Evolutionary conservation across 2,888 invertebrate genomes (phyloP), one percentile per base, ranked within the genome.

Genomic region (Drosophila eohydei): DNA sequence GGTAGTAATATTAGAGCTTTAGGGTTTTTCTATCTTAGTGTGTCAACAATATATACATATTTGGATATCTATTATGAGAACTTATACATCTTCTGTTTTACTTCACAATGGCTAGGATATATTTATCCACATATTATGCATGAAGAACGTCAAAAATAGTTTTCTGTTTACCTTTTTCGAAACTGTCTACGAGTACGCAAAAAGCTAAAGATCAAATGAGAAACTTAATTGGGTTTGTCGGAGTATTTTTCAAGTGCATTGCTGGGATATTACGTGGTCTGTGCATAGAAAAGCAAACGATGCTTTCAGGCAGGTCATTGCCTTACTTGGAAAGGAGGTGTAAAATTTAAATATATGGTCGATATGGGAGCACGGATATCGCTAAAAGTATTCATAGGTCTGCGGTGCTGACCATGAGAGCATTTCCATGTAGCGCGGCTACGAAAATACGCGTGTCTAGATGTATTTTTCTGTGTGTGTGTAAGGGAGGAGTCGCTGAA

Each of bases 161-260:
- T 78, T 78, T 56, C 44, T 14, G 21, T 38, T 34, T 41, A 38
- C 48, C 28, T 59, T 44, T 55, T 44, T 32, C 3, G 8, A 26
- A n/a, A 14, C 8, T 46, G 40, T 36, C 61, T 44, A 36, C 26
- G 26, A 44, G 34, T 30, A n/a, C 41, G 30, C 56, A 61, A 51
- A 36, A 51, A 65, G 51, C 61, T 69, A 74, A 73, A 11, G 21
- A 65, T 26, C 12, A 44, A 50, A 51, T 4, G 21, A 30, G 58
- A 43, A 12, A 36, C 8, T 52, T 73, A 78, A 78, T 69, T 76
- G 64, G 26, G 11, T 57, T 48, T 34, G 32, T n/a, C 14, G 30
- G 43, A 41, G 38, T 14, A 14, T 44, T 50, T 43, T 46, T 59
- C 48, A 32, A 58, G 16, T 40, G 30, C 46, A 66, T 38, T 26